Conservation (phyloP, 2,888 invertebrate genomes). For the Dryadula phaetusa region DNA sequence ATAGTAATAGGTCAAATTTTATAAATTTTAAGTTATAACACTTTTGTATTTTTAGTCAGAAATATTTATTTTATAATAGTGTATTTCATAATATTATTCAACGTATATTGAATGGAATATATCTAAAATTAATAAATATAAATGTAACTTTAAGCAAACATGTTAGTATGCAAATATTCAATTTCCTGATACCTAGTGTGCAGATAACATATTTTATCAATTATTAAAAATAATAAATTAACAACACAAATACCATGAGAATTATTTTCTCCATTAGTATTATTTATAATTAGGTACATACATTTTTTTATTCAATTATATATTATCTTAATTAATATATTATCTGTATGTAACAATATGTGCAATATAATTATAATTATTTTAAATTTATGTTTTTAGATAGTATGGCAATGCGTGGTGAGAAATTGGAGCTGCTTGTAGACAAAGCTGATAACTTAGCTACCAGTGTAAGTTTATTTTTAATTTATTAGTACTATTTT, state of each 20-base stretch:
- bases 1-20: too few species aligned
- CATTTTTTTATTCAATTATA: neutral
- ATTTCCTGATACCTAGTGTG: neutral
- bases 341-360: too few species aligned
- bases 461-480: constrained; percentile 88
- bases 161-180: neutral
- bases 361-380: neutral
- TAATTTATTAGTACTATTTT: neutral
- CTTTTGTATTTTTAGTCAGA: too few species aligned
- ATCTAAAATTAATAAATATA: neutral
- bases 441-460: constrained; percentile 96
- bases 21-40: too few species aligned
- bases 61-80: too few species aligned
- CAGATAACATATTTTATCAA: constrained; percentile 5
- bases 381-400: constrained; percentile 81
- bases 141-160: neutral
- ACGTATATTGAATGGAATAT: neutral
- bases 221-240: neutral
- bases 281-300: neutral
- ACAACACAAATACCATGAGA: neutral
- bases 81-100: too few species aligned
- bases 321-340: neutral
- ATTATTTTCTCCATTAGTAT: neutral
- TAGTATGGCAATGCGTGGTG: constrained; percentile 94
- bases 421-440: constrained; percentile 94